phyloP scores from a whole-genome alignment of 2,113 vertebrate species.

The Siphamia tubifer region DNA sequence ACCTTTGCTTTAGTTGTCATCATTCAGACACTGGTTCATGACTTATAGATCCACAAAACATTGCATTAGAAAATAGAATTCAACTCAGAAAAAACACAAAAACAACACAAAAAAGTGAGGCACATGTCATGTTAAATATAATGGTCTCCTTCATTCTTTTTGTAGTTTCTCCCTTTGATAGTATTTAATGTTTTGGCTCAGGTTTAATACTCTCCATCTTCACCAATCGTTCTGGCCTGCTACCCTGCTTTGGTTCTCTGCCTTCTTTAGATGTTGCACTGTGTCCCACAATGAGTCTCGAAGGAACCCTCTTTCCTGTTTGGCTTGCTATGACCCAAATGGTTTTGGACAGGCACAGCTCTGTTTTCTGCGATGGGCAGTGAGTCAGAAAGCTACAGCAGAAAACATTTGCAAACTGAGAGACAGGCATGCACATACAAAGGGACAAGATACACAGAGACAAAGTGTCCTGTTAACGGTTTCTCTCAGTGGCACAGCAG shows the following conservation, averaged over 20 bases:
- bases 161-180: not conserved
- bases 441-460: slow-evolving; percentile 31
- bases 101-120: not conserved
- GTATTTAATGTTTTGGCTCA: not conserved
- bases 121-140: not conserved
- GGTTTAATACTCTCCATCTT: slow-evolving; percentile 5
- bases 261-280: slow-evolving; percentile 17
- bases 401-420: slow-evolving; percentile 30
- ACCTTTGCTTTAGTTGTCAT: too few species aligned
- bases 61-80: too few species aligned
- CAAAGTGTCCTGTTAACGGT: slow-evolving; percentile 38
- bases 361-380: slow-evolving; percentile 30
- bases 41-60: too few species aligned
- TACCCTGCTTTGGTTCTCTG: not conserved
- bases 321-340: slow-evolving; percentile 40
- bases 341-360: slow-evolving; percentile 35
- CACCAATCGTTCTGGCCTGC: not conserved
- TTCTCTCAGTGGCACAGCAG: slow-evolving; percentile 21
- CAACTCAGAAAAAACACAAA: too few species aligned
- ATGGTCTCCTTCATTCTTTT: not conserved
- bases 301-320: slow-evolving; percentile 15
- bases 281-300: slow-evolving; percentile 1
- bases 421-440: slow-evolving; percentile 26
- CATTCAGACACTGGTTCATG: too few species aligned
- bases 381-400: slow-evolving; percentile 33